These are phyloP conservation scores for Pseudonaja textilis DNA, from an alignment of 2,113 vertebrate genomes.

Conservation along the genomic window DNA sequence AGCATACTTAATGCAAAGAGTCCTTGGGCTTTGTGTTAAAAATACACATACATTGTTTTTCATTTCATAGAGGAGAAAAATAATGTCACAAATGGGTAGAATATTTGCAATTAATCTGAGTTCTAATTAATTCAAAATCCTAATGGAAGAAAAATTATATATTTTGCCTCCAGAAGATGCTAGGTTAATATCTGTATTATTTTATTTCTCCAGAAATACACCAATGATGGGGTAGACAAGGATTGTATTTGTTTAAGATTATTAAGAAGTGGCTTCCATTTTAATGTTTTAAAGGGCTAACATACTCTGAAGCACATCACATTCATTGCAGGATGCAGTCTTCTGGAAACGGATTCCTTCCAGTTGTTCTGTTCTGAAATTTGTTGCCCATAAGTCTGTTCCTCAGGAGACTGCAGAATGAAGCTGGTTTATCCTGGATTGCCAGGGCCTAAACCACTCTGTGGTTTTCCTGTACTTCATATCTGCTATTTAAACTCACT, in stretches of 20 bases:
- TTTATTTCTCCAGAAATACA: neutral
- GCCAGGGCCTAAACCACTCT: neutral
- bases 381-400: neutral
- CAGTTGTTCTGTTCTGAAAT: neutral
- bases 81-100: neutral
- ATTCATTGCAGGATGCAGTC: neutral
- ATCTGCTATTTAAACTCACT: neutral
- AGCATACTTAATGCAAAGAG: neutral
- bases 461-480: neutral
- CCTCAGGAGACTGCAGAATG: neutral
- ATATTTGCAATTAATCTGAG: neutral
- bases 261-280: neutral
- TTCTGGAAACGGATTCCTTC: neutral
- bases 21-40: neutral
- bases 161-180: neutral
- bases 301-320: neutral
- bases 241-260: neutral
- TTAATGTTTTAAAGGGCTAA: neutral
- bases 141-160: neutral
- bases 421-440: neutral
- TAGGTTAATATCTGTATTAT: neutral
- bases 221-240: neutral
- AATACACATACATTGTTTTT: neutral
- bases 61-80: neutral
- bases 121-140: neutral